Base-by-base conservation (phyloP, 2,797 vertebrate species). In the Micrastur ruficollis region DNA sequence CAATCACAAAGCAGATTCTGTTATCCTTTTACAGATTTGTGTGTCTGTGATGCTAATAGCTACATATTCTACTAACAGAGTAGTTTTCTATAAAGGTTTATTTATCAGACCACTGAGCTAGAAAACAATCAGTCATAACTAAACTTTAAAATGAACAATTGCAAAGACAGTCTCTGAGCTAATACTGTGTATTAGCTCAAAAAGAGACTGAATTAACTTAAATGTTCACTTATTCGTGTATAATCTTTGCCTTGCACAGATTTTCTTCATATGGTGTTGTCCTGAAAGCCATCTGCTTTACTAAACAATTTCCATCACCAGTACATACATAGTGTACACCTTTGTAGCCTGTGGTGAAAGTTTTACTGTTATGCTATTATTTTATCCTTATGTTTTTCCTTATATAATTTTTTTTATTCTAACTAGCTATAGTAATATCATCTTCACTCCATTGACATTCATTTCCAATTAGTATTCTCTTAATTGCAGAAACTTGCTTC, bases 61-160 rank as follows among this genome's bases (percentile, higher is more conserved):
- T 52, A 75, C 81, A 66, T 46, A 89, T 67, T 88, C 52, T 85
- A 83, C 67, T 81, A 80, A 80, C 34, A 53, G 40, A 55, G n/a
- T 56, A 26, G 10, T 61, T 56, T 61, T 84, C 52, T 93, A 21
- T 47, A 63, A 79, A 66, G 81, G 79, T 96, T 89, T 88, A 73
- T 96, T 92, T 85, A 95, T 89, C 90, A 81, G 68, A 93, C 73
- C 80, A 79, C 49, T 95, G 59, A 97, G n/a, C 52, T 96, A 93
- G 71, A 93, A 97, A 96, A 94, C 73, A 95, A 53, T 50, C 46
- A 72, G 63, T 67, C 26, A 44, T 62, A 76, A 67, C 59, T 92
- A 91, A 93, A 87, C 29, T 49, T 63, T 40, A 46, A 93, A 90
- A 80, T 81, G 9, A 94, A 68, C 29, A 92, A 55, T 27, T 85